Evolutionary conservation across 2,113 vertebrate genomes (phyloP).

Genomic region (zebrafish (Danio rerio)): DNA sequence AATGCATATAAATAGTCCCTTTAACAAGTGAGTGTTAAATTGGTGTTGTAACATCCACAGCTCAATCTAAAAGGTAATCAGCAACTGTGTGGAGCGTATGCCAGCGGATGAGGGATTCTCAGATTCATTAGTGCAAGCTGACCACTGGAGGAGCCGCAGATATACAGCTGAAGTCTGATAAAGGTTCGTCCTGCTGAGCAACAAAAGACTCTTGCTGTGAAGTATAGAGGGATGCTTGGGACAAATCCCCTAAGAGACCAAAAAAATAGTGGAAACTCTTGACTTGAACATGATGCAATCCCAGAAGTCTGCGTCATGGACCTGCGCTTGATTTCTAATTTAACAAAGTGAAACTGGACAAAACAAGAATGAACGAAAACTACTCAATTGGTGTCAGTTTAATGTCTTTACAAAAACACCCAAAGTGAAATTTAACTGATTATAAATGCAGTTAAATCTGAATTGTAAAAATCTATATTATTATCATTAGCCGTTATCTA

Average conservation of each 20-base stretch:
- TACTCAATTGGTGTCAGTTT: not conserved
- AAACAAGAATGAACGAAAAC: not conserved
- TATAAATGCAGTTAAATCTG: too few species aligned
- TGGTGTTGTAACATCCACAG: not conserved
- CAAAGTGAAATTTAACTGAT: too few species aligned
- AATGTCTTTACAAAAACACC: too few species aligned
- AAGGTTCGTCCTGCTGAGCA: not conserved
- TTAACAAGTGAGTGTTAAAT: too few species aligned
- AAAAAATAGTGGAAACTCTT: not conserved
- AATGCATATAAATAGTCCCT: too few species aligned
- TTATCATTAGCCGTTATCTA: too few species aligned
- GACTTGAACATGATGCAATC: not conserved
- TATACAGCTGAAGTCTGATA: conserved; percentile 38
- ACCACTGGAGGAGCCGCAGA: conserved; percentile 28
- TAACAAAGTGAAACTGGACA: not conserved
- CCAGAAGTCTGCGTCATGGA: not conserved
- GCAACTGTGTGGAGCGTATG: conserved; percentile 65
- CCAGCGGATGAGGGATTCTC: conserved; percentile 67
- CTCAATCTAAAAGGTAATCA: conserved; percentile 55
- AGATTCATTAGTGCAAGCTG: conserved; percentile 68
- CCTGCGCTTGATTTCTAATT: not conserved
- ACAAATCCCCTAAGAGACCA: conserved; percentile 49
- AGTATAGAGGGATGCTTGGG: not conserved
- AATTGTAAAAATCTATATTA: too few species aligned
- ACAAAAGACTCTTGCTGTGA: conserved; percentile 33